A percentile compares a stretch with the other conserved stretches of the same genome.
Conservation (phyloP, 1,140 invertebrate genomes). For the Steinernema feltiae region DNA sequence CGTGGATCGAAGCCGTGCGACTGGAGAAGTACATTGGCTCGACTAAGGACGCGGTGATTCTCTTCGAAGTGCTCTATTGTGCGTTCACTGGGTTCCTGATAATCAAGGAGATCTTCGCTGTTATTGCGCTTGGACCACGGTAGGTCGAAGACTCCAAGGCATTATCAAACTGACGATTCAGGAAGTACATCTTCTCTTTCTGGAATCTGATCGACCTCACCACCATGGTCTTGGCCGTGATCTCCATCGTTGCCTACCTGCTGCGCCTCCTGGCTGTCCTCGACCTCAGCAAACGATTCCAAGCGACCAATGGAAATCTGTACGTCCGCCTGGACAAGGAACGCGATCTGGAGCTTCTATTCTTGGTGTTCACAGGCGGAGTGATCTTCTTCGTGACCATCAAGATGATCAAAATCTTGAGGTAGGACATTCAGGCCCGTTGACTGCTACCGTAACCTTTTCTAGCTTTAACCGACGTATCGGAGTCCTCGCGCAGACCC, state of each 20-base stretch:
- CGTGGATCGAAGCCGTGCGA: slow-evolving; percentile 61
- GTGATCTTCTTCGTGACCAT: slow-evolving; percentile 62
- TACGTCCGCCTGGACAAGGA: slow-evolving; percentile 63
- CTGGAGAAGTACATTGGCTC: slow-evolving; percentile 58
- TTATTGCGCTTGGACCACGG: slow-evolving; percentile 41
- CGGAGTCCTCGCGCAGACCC: slow-evolving; percentile 58
- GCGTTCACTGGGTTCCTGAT: slow-evolving; percentile 63
- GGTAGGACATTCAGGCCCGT: too few species aligned
- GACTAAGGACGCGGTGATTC: slow-evolving; percentile 55
- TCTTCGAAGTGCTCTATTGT: slow-evolving; percentile 59
- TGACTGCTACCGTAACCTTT: too few species aligned
- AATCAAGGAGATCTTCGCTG: slow-evolving; percentile 57
- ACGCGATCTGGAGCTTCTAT: slow-evolving; percentile 61
- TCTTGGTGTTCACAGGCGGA: slow-evolving; percentile 61
- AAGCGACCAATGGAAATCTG: slow-evolving; percentile 60
- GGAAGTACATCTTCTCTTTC: slow-evolving; percentile 4
- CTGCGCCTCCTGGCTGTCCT: slow-evolving; percentile 40
- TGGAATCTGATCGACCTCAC: slow-evolving; percentile 55
- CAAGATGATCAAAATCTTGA: slow-evolving; percentile 63
- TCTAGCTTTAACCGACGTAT: slow-evolving; percentile 63
- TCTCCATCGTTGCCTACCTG: slow-evolving; percentile 58
- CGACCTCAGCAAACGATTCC: slow-evolving; percentile 53
- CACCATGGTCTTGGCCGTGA: slow-evolving; percentile 59
- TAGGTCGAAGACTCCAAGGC: too few species aligned
- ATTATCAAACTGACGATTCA: too few species aligned